A percentile compares a stretch with the other conserved stretches of the same genome.
These are phyloP conservation scores for Luehdorfia chinensis DNA, from an alignment of 1,140 invertebrate genomes.

Conservation along the genomic window DNA sequence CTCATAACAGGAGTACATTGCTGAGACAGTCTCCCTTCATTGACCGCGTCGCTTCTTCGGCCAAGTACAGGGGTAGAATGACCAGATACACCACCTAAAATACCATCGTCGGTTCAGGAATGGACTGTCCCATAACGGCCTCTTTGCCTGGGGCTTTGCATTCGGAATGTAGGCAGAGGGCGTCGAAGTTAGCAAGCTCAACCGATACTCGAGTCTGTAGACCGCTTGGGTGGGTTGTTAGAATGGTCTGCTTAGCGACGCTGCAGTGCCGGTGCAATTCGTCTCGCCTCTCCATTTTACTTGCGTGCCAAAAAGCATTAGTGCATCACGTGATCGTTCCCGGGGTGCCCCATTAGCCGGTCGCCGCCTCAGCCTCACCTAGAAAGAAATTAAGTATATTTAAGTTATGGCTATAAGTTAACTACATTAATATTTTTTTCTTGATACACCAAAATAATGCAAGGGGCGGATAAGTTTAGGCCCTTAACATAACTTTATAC, in stretches of 20 bases:
- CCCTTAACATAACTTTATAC: too few species aligned
- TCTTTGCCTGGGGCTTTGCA: conserved; percentile 46
- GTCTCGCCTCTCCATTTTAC: conserved; percentile 57
- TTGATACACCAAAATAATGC: too few species aligned
- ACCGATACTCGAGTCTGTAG: conserved; percentile 66
- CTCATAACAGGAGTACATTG: conserved; percentile 70
- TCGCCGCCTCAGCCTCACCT: neutral
- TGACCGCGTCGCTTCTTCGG: conserved; percentile 53
- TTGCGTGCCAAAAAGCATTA: conserved; percentile 21
- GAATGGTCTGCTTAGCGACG: conserved; percentile 69
- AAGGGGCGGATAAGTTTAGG: too few species aligned
- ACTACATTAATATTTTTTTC: too few species aligned
- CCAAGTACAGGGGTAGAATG: conserved; percentile 62
- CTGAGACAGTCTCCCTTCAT: conserved; percentile 61
- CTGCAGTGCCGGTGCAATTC: conserved; percentile 61
- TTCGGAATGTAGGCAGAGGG: conserved; percentile 54
- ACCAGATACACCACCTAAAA: conserved; percentile 57
- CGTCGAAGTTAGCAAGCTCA: conserved; percentile 64
- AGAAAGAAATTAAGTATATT: conserved; percentile 1
- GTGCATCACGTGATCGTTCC: neutral
- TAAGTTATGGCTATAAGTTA: neutral
- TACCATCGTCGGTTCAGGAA: conserved; percentile 41
- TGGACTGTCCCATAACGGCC: conserved; percentile 54
- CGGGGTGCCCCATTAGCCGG: neutral
- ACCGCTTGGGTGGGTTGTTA: conserved; percentile 65